phyloP scores from a whole-genome alignment of 2,797 vertebrate species.

The Darevskia mixta region DNA sequence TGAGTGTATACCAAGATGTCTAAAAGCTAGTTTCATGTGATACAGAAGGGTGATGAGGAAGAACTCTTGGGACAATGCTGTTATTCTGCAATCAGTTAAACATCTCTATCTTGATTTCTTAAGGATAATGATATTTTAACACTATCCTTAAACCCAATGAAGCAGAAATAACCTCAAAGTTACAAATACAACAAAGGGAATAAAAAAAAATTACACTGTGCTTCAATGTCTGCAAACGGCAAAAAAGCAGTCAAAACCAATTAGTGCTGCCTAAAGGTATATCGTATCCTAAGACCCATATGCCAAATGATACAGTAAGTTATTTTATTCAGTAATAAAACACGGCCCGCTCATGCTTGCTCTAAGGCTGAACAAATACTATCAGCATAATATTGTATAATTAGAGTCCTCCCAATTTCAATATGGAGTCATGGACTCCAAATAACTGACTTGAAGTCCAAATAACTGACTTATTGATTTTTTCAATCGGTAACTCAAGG shows the following conservation, averaged over 20 bases:
- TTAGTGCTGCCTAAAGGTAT: conserved; percentile 29
- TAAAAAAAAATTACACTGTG: conserved; percentile 33
- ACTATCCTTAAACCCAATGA: neutral
- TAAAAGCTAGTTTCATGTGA: conserved; percentile 33
- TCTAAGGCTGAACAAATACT: neutral
- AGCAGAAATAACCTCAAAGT: neutral
- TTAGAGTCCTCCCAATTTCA: neutral
- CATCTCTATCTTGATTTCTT: neutral
- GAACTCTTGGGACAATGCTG: neutral
- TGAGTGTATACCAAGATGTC: conserved; percentile 42
- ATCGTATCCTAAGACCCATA: conserved; percentile 13
- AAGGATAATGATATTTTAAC: neutral
- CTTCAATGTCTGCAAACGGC: conserved; percentile 43
- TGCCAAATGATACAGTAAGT: neutral
- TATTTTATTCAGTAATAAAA: neutral
- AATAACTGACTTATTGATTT: neutral
- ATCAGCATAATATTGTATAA: neutral
- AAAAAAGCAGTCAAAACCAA: conserved; percentile 25
- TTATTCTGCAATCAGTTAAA: neutral
- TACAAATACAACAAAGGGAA: neutral
- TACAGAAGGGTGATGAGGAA: neutral
- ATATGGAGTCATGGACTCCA: neutral
- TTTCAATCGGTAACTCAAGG: too few relatives aligned
- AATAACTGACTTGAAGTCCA: neutral
- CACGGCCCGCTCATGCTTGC: neutral